phyloP scores from a whole-genome alignment of 2,888 invertebrate genomes.

The Eilema griseolum region DNA sequence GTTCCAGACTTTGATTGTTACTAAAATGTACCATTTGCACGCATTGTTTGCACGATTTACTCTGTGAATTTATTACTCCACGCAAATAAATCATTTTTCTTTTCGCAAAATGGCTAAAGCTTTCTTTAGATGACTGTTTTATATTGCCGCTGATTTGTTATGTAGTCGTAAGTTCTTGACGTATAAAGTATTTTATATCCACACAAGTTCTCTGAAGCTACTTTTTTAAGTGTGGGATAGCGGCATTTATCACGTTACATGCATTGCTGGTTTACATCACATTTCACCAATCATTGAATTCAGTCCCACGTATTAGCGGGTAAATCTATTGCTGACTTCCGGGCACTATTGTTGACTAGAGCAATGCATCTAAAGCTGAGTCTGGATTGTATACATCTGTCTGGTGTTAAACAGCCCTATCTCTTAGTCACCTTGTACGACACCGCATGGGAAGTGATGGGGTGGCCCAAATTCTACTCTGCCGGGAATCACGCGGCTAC shows the following conservation, averaged over 20 bases:
- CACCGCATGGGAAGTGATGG: too few relatives aligned
- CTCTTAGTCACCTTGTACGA: too few relatives aligned
- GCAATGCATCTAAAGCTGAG: too few relatives aligned
- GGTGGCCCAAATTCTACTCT: too few relatives aligned
- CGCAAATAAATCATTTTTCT: constrained; percentile 12
- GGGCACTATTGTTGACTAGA: too few relatives aligned
- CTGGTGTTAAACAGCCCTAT: too few relatives aligned
- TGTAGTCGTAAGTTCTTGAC: not conserved
- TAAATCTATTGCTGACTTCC: too few relatives aligned
- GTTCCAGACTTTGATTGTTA: constrained; percentile 12
- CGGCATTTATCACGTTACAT: not conserved
- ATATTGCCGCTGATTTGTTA: not conserved
- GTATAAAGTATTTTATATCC: not conserved
- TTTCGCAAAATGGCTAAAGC: constrained; percentile 5
- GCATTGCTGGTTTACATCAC: not conserved
- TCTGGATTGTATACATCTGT: too few relatives aligned
- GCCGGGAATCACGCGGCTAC: too few relatives aligned
- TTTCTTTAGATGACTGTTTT: constrained; percentile 10
- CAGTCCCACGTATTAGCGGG: too few relatives aligned
- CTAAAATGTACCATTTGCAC: constrained; percentile 4
- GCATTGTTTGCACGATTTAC: constrained; percentile 10
- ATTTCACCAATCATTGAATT: too few relatives aligned
- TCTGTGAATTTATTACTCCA: constrained; percentile 7
- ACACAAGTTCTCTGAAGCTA: not conserved
- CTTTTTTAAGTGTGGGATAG: not conserved